Conservation (phyloP, 2,888 invertebrate genomes). For the Meta bourneti region DNA sequence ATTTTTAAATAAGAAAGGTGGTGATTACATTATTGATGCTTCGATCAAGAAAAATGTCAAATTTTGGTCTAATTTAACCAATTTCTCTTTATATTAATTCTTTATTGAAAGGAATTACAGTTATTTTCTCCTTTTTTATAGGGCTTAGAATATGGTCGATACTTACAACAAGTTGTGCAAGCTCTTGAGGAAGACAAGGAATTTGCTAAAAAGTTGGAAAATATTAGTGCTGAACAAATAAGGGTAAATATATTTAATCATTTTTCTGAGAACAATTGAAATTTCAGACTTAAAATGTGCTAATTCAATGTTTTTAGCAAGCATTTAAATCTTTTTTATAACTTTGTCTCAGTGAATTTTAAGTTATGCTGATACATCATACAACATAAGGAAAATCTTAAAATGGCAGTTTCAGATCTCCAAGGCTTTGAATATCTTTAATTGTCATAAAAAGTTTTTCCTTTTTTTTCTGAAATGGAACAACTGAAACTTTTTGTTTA, state of each 20-base stretch:
- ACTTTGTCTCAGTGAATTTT: not conserved
- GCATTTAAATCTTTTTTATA: not conserved
- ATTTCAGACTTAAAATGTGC: not conserved
- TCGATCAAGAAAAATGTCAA: no score
- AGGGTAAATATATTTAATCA: slow-evolving; percentile 83
- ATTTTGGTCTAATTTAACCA: no score
- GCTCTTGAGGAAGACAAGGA: slow-evolving; percentile 93
- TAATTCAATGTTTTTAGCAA: not conserved
- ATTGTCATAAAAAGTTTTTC: no score
- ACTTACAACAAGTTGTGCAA: slow-evolving; percentile 93
- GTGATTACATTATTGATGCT: no score
- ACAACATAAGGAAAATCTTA: no score
- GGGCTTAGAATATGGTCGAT: slow-evolving; percentile 89
- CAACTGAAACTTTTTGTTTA: no score
- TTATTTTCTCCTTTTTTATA: slow-evolving; percentile 26
- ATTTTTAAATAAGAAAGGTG: no score
- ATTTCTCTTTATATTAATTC: not conserved
- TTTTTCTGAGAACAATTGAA: not conserved
- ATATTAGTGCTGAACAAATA: slow-evolving; percentile 91
- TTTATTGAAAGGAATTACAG: not conserved
- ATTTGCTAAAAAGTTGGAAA: slow-evolving; percentile 89
- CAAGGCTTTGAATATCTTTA: no score
- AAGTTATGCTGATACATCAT: no score
- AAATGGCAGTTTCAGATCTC: no score
- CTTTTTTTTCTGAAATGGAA: no score